phyloP scores from a whole-genome alignment of 1,140 invertebrate genomes.

The Bicyclus anynana region DNA sequence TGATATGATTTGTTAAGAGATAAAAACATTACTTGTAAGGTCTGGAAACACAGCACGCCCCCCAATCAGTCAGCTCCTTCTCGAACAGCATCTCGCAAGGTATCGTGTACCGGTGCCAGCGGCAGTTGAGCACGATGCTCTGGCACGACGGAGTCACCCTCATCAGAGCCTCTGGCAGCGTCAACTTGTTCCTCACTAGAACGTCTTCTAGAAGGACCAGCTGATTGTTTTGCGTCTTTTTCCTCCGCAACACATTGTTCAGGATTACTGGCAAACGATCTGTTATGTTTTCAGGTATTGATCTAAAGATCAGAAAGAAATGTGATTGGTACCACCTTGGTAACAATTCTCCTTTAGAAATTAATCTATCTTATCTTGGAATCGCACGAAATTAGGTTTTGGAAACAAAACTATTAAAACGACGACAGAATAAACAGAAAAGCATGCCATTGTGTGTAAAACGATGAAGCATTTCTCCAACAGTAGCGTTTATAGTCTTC shows the following conservation, averaged over 20 bases:
- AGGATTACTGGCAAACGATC: conserved; percentile 33
- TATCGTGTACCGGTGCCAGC: conserved; percentile 36
- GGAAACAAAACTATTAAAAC: no score
- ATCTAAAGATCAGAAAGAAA: conserved; percentile 18
- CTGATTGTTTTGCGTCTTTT: conserved; percentile 26
- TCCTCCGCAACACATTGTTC: conserved; percentile 33
- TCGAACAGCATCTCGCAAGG: conserved; percentile 44
- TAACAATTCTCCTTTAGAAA: no score
- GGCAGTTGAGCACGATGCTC: conserved; percentile 36
- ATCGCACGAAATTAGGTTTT: no score
- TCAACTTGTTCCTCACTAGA: conserved; percentile 34
- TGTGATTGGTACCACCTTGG: not conserved
- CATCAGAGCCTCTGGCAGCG: conserved; percentile 35
- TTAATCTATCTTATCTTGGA: no score
- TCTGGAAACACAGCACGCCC: conserved; percentile 49
- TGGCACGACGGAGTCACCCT: conserved; percentile 37
- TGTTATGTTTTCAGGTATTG: conserved; percentile 18
- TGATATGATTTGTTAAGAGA: no score
- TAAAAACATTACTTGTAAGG: conserved; percentile 34
- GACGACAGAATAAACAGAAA: no score
- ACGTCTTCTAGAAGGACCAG: conserved; percentile 33
- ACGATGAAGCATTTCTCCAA: no score
- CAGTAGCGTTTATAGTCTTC: no score
- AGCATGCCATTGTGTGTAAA: no score
- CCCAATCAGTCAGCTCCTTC: conserved; percentile 44